Base-by-base conservation (phyloP, 2,888 invertebrate genomes). In the Zygothrica quintamaculata region DNA sequence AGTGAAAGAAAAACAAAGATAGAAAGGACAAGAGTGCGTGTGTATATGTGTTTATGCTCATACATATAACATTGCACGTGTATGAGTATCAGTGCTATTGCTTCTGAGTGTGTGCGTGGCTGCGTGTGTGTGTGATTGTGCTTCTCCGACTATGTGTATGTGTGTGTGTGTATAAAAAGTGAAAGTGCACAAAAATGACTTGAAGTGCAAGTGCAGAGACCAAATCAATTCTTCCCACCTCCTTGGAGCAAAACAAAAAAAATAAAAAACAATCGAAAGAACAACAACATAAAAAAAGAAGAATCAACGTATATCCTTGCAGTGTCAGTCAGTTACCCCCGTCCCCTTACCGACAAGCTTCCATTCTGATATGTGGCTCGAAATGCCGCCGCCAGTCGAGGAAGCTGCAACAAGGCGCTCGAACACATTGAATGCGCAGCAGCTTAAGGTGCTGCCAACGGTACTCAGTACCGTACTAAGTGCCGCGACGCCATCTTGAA, bases 141-240 rank as follows among this genome's bases (percentile, higher is more conserved):
- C 42, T 36, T n/a, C 40, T 52, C 33, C 44, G 34, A 31, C 31
- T 34, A 40, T n/a, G 33, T 16, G 33, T 47, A 29, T 33, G 26
- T 16, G 42, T 29, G 15, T 16, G 33, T 37, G 42, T 55, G 65
- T 79, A 58, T 40, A 46, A 61, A 75, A 74, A 77, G 87, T 84
- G 77, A 86, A 86, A 84, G 81, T 84, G 76, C 56, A 57, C 62
- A 46, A 78, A 84, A 59, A 84, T 87, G 87, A 81, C 80, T 80
- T 85, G 59, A 80, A 80, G 81, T 87, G 85, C 85, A 84, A 76
- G 76, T 76, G 77, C 42, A 58, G 48, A 60, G 13, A 29, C 29
- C n/a, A n/a, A n/a, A 29, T 9, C 29, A 29, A 5, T 25, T 12
- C 9, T 22, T 11, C 4, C 29, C 13, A 25, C 13, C 13, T 6